phyloP scores from a whole-genome alignment of 37 sponge, comb jelly and placozoan genomes.

The Bolinopsis microptera region DNA sequence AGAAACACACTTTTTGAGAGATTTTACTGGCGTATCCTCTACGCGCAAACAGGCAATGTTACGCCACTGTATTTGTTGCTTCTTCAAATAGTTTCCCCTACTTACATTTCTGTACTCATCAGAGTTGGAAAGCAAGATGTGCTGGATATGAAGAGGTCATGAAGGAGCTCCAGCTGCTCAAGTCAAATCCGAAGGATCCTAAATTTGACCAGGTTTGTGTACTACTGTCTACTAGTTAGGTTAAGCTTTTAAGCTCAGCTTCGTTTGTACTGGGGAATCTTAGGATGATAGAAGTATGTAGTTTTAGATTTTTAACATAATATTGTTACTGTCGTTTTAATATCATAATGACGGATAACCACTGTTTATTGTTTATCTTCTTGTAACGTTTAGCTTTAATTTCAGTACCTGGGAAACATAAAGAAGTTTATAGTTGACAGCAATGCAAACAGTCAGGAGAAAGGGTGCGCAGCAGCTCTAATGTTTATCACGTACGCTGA shows the following conservation, averaged over 20 bases:
- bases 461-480: conserved; percentile 84
- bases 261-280: too few relatives aligned
- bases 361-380: too few relatives aligned
- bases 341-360: background rate
- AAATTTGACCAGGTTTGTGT: conserved; percentile 73
- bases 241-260: too few relatives aligned
- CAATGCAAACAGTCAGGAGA: conserved; percentile 92
- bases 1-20: too few relatives aligned
- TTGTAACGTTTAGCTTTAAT: too few relatives aligned
- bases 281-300: too few relatives aligned
- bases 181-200: conserved; percentile 78
- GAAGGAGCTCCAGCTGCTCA: conserved; percentile 78
- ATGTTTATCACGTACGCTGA: conserved; percentile 81
- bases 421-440: conserved; percentile 87
- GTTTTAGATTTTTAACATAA: too few relatives aligned
- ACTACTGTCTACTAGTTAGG: too few relatives aligned
- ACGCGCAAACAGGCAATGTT: too few relatives aligned
- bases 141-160: conserved; percentile 87
- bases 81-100: background rate
- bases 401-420: conserved; percentile 72
- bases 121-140: conserved; percentile 88
- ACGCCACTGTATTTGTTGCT: too few relatives aligned
- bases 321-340: too few relatives aligned
- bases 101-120: background rate
- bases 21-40: too few relatives aligned